A percentile compares a stretch with the other conserved stretches of the same genome.
Conservation (phyloP, 1,140 invertebrate species). For the Pararge aegeria region DNA sequence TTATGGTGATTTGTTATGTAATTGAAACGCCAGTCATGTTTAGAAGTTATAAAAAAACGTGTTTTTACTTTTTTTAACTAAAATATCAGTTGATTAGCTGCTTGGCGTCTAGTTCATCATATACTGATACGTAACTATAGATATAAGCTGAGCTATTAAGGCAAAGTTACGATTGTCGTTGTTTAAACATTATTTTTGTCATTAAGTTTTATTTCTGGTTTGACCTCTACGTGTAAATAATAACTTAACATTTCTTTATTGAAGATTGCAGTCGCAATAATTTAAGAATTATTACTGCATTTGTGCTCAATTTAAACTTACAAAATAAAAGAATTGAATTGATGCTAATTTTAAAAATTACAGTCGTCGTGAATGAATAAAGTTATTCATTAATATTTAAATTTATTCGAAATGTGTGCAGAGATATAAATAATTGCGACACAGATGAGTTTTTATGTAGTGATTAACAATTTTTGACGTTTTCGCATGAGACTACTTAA, state of each 20-base stretch:
- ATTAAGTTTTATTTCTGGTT: constrained; percentile 13
- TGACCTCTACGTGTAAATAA: constrained; percentile 19
- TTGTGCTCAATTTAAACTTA: too few relatives aligned
- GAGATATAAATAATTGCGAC: constrained; percentile 27
- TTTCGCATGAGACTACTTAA: constrained; percentile 28
- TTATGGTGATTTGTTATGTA: too few relatives aligned
- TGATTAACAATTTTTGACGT: constrained; percentile 28
- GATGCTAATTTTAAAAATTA: too few relatives aligned
- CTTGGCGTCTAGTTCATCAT: too few relatives aligned
- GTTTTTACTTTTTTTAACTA: too few relatives aligned
- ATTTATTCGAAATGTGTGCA: neutral
- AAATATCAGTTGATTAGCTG: too few relatives aligned
- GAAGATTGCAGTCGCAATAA: constrained; percentile 13
- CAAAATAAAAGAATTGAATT: too few relatives aligned
- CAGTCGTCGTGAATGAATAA: neutral
- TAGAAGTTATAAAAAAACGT: too few relatives aligned
- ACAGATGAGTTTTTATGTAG: constrained; percentile 8
- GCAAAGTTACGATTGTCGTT: constrained; percentile 19
- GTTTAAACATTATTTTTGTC: constrained; percentile 7
- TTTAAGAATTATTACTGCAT: constrained; percentile 8
- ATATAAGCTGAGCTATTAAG: neutral
- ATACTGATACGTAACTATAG: constrained; percentile 16
- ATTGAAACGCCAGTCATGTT: too few relatives aligned
- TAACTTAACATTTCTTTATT: constrained; percentile 9
- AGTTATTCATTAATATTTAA: neutral